Evolutionary conservation across 2,888 invertebrate species (phyloP).

Genomic region (Fragum sueziense): DNA sequence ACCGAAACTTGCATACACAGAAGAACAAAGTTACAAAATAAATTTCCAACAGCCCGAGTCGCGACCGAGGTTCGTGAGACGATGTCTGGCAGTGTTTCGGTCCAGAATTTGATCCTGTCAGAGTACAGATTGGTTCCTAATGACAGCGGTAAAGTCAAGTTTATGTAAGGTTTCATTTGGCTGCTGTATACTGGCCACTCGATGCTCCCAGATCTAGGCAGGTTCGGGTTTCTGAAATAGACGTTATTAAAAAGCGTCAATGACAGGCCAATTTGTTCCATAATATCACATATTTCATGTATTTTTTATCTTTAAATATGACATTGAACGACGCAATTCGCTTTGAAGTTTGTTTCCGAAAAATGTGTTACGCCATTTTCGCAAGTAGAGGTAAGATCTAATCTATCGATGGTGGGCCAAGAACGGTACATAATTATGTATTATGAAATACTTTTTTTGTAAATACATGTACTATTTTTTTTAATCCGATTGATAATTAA

Average conservation of each 20-base stretch:
- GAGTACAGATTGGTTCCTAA: constrained; percentile 25
- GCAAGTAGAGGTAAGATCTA: no score
- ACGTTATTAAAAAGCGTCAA: no score
- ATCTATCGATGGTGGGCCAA: no score
- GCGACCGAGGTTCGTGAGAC: not conserved
- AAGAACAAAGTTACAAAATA: no score
- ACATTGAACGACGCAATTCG: not conserved
- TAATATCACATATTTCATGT: not conserved
- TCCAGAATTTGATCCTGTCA: constrained; percentile 56
- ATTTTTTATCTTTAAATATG: not conserved
- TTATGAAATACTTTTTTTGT: no score
- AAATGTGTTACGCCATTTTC: no score
- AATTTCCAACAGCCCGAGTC: no score
- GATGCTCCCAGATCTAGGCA: not conserved
- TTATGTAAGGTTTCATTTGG: constrained; percentile 30
- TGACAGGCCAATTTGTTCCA: no score
- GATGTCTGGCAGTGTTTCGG: constrained; percentile 21
- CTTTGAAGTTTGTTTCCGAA: not conserved
- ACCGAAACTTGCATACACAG: no score
- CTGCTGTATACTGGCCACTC: constrained; percentile 48
- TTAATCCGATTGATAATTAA: no score
- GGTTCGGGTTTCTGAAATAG: constrained; percentile 48
- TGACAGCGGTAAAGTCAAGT: constrained; percentile 35
- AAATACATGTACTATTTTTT: no score
- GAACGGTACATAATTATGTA: no score